A percentile compares a stretch with the other conserved stretches of the same genome.
phyloP scores from a whole-genome alignment of 2,797 vertebrate species.

The Scyliorhinus canicula region DNA sequence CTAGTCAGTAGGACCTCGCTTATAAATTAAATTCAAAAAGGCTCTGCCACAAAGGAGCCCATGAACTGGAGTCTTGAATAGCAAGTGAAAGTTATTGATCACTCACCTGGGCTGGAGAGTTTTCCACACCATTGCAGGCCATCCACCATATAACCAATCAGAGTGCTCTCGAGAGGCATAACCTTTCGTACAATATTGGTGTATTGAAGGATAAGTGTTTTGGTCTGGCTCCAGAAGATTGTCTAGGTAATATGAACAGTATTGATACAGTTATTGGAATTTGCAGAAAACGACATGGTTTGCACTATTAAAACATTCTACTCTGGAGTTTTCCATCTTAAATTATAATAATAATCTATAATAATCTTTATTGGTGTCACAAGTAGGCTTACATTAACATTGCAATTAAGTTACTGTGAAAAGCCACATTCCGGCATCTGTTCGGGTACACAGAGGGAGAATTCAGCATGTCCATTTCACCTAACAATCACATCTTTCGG shows the following conservation, averaged over 20 bases:
- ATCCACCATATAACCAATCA: slow-evolving; percentile 59
- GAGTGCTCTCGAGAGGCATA: slow-evolving; percentile 60
- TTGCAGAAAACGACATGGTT: not conserved
- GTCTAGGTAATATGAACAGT: slow-evolving; percentile 49
- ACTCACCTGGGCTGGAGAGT: slow-evolving; percentile 50
- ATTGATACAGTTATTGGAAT: not conserved
- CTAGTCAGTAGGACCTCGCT: not conserved
- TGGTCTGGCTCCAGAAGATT: slow-evolving; percentile 63
- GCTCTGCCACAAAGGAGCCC: not conserved
- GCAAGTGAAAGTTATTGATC: not conserved
- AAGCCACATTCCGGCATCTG: no score
- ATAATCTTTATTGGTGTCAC: no score
- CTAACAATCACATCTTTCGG: no score
- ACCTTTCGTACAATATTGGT: slow-evolving; percentile 45
- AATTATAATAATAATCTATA: not conserved
- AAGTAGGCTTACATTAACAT: no score
- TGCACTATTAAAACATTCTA: not conserved
- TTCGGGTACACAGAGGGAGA: no score
- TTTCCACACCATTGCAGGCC: slow-evolving; percentile 61
- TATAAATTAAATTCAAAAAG: not conserved
- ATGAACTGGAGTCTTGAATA: not conserved
- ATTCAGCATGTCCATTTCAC: no score
- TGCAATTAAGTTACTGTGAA: no score
- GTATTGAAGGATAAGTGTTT: slow-evolving; percentile 52
- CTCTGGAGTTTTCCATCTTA: not conserved